Evolutionary conservation across 2,797 vertebrate genomes (phyloP).

Genomic region (Diplodus puntazzo): DNA sequence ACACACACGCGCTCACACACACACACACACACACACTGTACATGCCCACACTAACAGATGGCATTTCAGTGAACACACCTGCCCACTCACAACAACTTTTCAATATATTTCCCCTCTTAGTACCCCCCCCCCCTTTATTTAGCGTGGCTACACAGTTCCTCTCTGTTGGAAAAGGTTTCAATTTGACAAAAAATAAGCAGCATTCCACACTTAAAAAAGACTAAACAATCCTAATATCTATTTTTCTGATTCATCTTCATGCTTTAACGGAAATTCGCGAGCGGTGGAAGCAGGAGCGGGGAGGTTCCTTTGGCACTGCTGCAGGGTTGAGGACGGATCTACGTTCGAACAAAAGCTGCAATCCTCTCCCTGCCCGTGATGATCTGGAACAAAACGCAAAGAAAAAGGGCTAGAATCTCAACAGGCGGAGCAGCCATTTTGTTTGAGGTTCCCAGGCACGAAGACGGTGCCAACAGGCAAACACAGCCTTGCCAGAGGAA

Average conservation of each 20-base stretch:
- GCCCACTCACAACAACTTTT: conserved; percentile 56
- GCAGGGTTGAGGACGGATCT: conserved; percentile 46
- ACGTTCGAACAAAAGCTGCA: conserved; percentile 68
- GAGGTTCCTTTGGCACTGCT: conserved; percentile 48
- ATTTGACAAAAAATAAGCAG: conserved; percentile 66
- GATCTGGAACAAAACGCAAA: conserved; percentile 18
- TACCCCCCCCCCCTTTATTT: conserved; percentile 2
- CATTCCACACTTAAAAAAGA: conserved; percentile 78
- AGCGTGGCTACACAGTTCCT: conserved; percentile 53
- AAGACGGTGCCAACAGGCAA: background rate
- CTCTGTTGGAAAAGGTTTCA: conserved; percentile 40
- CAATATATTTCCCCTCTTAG: conserved; percentile 28
- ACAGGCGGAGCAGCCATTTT: conserved; percentile 46
- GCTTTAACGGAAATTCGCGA: conserved; percentile 52
- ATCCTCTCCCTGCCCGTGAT: conserved; percentile 15
- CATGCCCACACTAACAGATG: conserved; percentile 43
- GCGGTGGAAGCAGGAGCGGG: conserved; percentile 23
- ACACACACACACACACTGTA: conserved; percentile 35
- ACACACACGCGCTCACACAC: conserved; percentile 46
- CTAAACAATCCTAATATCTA: conserved; percentile 63
- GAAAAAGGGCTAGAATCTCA: conserved; percentile 16
- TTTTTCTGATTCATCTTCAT: conserved; percentile 64
- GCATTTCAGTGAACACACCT: conserved; percentile 64
- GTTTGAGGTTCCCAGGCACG: conserved; percentile 20
- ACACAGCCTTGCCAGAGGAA: conserved; percentile 33